Base-by-base conservation (phyloP, 2,888 invertebrate species). In the Temnothorax ravouxi region DNA sequence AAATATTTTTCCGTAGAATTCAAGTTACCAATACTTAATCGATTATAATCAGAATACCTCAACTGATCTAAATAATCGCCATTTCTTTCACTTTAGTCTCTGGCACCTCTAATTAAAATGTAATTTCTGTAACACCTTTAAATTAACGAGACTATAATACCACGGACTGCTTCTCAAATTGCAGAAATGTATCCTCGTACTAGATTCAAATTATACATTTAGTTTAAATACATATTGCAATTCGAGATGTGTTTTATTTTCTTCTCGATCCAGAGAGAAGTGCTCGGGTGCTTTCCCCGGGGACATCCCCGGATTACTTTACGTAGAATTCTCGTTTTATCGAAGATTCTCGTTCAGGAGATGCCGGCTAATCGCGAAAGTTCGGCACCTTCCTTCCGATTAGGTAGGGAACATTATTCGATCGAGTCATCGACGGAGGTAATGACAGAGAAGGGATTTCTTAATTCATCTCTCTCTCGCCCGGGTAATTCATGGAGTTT, bases 341-440 rank as follows among this genome's bases (percentile, higher is more conserved):
- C 71, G 59, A 13, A 11, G 11, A 59, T 13, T 38, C 38, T 72
- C 44, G 44, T 56, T 79, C 13, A 25, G 15, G n/a, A 41, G n/a
- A 54, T 5, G 59, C 11, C 18, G 34, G 15, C 25, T 79, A 71
- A 79, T 79, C 71, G 34, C 21, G 18, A 71, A 80, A 80, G 72
- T 80, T 80, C 9, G 5, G 21, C 25, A 13, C 50, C 18, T 29
- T 47, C 38, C 38, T 44, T 47, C 13, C 25, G 25, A 8, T 71
- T 61, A 9, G 1, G 34, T 4, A 34, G 6, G 21, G 25, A 15
- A 80, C 59, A 71, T 80, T 72, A 56, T 44, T 69, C 47, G 47
- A 56, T 41, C 69, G 13, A 54, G 8, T 61, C 18, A 38, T 59
- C 47, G n/a, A 50, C 15, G 21, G 34, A 61, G 11, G 15, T 54